These are phyloP conservation scores for Solenopsis invicta DNA, from an alignment of 1,140 invertebrate species.

Conservation along the genomic window DNA sequence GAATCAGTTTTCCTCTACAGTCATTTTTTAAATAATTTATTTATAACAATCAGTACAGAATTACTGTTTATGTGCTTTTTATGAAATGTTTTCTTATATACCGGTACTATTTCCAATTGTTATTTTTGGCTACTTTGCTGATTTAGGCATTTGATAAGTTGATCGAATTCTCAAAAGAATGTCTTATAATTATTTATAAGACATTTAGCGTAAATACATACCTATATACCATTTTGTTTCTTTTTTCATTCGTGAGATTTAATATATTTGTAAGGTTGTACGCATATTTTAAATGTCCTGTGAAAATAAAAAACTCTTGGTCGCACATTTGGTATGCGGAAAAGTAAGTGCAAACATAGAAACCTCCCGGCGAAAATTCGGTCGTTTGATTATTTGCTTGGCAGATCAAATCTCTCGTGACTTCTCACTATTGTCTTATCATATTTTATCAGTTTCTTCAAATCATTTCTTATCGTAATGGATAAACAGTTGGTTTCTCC, in stretches of 20 bases:
- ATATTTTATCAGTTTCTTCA: conserved; percentile 9
- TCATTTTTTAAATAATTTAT: no score
- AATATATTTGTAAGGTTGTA: background rate
- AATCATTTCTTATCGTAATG: conserved; percentile 2
- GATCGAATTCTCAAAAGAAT: background rate
- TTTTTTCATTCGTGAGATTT: background rate
- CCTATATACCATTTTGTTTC: background rate
- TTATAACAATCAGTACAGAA: no score
- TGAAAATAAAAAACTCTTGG: conserved; percentile 36
- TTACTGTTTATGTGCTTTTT: no score
- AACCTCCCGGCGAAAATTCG: conserved; percentile 65
- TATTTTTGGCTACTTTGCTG: no score
- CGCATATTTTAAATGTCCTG: background rate
- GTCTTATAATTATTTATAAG: background rate
- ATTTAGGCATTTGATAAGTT: no score
- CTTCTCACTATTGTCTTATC: conserved; percentile 25
- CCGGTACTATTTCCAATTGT: no score
- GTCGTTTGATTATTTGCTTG: conserved; percentile 60
- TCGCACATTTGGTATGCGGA: conserved; percentile 68
- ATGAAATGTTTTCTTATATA: no score
- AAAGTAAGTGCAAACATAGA: conserved; percentile 67
- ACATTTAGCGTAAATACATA: background rate
- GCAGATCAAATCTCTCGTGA: conserved; percentile 47
- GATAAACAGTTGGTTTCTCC: background rate
- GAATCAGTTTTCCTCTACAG: no score